These are phyloP conservation scores for Dascyllus trimaculatus DNA, from an alignment of 2,113 vertebrate genomes.

Conservation along the genomic window DNA sequence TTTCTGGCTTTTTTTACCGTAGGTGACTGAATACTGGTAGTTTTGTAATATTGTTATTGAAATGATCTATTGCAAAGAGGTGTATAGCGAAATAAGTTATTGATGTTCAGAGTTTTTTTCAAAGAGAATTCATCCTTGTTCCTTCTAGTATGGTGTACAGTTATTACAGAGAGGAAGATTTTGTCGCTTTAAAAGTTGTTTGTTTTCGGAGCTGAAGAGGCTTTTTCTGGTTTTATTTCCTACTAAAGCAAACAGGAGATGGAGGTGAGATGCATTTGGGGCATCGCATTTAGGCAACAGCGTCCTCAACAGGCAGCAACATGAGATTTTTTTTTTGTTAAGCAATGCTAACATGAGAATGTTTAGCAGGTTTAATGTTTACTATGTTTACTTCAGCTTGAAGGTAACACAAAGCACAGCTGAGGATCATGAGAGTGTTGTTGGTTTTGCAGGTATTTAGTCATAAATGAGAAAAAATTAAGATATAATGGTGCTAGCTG, in stretches of 20 bases:
- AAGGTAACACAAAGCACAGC: too few relatives aligned
- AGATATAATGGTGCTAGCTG: too few relatives aligned
- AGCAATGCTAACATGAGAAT: neutral
- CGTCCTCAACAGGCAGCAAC: slow-evolving; percentile 14
- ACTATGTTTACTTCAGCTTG: too few relatives aligned
- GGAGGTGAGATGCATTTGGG: slow-evolving; percentile 9
- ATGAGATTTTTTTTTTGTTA: neutral
- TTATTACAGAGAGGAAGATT: slow-evolving; percentile 26
- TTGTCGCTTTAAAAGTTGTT: slow-evolving; percentile 44
- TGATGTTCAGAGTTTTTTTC: slow-evolving; percentile 66
- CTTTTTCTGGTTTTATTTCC: slow-evolving; percentile 38
- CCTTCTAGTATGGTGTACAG: slow-evolving; percentile 48
- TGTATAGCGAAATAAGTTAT: slow-evolving; percentile 75
- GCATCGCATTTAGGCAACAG: slow-evolving; percentile 12
- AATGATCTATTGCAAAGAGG: slow-evolving; percentile 60
- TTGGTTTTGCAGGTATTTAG: neutral
- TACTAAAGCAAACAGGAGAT: slow-evolving; percentile 31
- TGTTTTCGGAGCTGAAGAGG: slow-evolving; percentile 26
- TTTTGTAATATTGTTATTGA: slow-evolving; percentile 78
- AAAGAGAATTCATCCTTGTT: slow-evolving; percentile 49
- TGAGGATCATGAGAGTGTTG: too few relatives aligned
- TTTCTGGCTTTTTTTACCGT: slow-evolving; percentile 62
- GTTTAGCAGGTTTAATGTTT: too few relatives aligned
- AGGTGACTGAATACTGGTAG: slow-evolving; percentile 67
- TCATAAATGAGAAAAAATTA: neutral